These are phyloP conservation scores for Macrosoma leucophasiata DNA, from an alignment of 2,888 invertebrate species.

Conservation along the genomic window DNA sequence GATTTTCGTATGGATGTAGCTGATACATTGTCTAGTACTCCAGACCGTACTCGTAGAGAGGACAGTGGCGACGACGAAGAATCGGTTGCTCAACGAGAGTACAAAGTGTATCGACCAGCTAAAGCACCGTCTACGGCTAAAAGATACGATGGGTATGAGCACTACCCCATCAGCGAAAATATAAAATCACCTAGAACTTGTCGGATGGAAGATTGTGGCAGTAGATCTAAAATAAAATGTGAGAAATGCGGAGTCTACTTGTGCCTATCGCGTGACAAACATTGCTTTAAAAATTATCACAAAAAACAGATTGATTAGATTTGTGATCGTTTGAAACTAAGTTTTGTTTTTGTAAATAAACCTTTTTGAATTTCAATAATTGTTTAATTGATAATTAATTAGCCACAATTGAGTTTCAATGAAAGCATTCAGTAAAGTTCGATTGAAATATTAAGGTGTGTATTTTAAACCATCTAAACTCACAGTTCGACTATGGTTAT, in stretches of 20 bases:
- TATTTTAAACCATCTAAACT: too few species aligned
- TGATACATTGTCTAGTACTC: conserved; percentile 11
- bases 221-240: conserved; percentile 25
- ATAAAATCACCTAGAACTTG: conserved; percentile 27
- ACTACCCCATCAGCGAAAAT: conserved; percentile 26
- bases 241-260: conserved; percentile 26
- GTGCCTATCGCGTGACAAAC: conserved; percentile 18
- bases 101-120: conserved; percentile 13
- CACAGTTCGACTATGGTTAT: too few species aligned
- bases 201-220: conserved; percentile 24
- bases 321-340: background rate
- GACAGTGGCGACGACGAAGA: conserved; percentile 4
- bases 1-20: conserved; percentile 21
- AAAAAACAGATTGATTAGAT: conserved; percentile 3
- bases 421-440: too few species aligned
- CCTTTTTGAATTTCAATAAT: too few species aligned
- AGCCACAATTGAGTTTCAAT: too few species aligned
- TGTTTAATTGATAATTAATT: too few species aligned
- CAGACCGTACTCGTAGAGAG: conserved; percentile 6
- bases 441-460: too few species aligned
- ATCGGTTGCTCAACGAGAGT: conserved; percentile 7
- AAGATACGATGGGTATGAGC: conserved; percentile 30
- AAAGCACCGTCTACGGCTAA: conserved; percentile 25
- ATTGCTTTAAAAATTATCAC: conserved; percentile 17
- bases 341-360: background rate